Conservation (phyloP, 2,888 invertebrate species). For the Calameuta idolon region DNA sequence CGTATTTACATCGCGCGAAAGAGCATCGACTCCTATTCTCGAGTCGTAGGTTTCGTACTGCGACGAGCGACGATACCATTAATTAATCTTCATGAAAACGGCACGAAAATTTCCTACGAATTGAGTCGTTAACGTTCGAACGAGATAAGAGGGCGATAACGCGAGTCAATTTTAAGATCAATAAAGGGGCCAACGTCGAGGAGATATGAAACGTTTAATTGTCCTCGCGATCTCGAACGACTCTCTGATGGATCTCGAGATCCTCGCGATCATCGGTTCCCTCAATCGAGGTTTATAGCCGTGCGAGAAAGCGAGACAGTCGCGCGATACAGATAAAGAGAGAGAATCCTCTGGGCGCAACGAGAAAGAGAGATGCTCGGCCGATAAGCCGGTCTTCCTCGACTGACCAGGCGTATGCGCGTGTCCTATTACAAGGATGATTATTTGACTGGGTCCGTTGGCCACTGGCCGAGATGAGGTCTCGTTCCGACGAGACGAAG, state of each 20-base stretch:
- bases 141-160: background rate
- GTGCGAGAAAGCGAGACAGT: background rate
- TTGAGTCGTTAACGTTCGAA: background rate
- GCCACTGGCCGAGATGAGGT: constrained; percentile 15
- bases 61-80: background rate
- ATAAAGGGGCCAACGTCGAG: background rate
- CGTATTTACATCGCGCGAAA: background rate
- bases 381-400: background rate
- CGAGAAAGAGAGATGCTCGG: background rate
- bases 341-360: background rate
- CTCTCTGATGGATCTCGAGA: background rate
- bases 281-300: background rate
- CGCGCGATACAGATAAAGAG: background rate
- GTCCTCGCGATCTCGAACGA: background rate
- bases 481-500: constrained; percentile 34
- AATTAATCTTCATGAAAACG: background rate
- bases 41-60: background rate
- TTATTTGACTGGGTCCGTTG: constrained; percentile 42
- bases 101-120: background rate
- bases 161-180: background rate
- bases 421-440: constrained; percentile 48
- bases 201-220: background rate
- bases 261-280: background rate
- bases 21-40: background rate
- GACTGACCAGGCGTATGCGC: constrained; percentile 26